These are phyloP conservation scores for Chunga burmeisteri DNA, from an alignment of 2,113 vertebrate genomes.

Conservation along the genomic window DNA sequence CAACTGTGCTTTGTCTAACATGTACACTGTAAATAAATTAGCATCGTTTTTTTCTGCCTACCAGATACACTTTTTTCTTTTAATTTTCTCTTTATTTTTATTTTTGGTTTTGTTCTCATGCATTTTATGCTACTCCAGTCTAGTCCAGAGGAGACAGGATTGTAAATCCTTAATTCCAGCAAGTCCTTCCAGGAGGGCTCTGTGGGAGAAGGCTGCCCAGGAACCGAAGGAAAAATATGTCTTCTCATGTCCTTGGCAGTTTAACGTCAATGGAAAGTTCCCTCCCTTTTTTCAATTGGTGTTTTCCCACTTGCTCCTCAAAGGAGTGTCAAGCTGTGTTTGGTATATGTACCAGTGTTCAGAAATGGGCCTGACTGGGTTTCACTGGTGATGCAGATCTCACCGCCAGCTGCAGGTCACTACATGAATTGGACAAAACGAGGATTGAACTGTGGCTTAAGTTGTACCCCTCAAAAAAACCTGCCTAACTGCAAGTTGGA, in stretches of 20 bases:
- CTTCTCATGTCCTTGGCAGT: neutral
- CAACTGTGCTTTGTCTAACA: neutral
- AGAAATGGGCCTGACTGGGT: neutral
- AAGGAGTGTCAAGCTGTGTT: neutral
- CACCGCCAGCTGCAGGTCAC: neutral
- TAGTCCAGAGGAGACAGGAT: neutral
- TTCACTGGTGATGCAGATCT: neutral
- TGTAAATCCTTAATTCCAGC: neutral
- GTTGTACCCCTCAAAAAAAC: neutral
- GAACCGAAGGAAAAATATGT: fast-evolving
- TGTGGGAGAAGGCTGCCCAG: neutral
- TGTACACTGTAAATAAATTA: neutral
- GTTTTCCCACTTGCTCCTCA: neutral
- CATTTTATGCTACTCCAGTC: neutral
- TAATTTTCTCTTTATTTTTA: neutral
- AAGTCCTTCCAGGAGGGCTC: neutral
- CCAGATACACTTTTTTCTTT: neutral
- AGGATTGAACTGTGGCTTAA: neutral
- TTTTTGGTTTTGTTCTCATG: neutral
- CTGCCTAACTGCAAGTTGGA: neutral
- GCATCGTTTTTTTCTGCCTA: neutral
- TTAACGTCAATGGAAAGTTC: neutral
- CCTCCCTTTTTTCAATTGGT: neutral
- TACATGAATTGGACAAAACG: neutral
- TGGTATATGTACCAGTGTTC: neutral